Percentiles rank a stretch among this genome's conserved stretches.
These are phyloP conservation scores for Etheostoma nigrum DNA, from an alignment of 2,797 vertebrate genomes.

Conservation along the genomic window DNA sequence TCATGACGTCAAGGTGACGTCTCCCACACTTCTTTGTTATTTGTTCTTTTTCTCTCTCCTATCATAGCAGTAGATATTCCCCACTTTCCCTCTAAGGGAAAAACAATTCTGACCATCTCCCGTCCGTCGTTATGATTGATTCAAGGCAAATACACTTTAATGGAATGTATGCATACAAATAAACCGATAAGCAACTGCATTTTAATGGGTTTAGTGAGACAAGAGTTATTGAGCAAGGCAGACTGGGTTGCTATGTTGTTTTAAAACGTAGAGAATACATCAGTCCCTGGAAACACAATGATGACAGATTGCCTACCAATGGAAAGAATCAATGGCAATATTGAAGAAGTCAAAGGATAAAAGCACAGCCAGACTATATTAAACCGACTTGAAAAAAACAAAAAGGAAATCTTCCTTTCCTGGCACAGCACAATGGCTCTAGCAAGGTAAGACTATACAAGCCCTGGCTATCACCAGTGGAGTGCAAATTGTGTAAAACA, in stretches of 20 bases:
- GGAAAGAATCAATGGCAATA: not conserved
- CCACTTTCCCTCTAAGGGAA: not conserved
- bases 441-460: not conserved
- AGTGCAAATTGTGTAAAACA: conserved; percentile 37
- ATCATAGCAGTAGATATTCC: not conserved
- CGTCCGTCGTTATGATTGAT: conserved; percentile 1
- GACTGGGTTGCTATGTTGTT: conserved; percentile 16
- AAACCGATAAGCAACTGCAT: conserved; percentile 11
- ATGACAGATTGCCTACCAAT: not conserved
- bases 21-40: not conserved
- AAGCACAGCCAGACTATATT: not conserved
- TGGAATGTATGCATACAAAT: conserved; percentile 27
- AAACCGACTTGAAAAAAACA: not conserved
- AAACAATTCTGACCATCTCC: conserved; percentile 1
- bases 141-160: conserved; percentile 25
- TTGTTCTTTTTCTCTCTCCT: not conserved
- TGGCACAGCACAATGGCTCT: not conserved
- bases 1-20: not conserved
- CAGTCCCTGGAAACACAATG: not conserved
- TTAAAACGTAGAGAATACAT: conserved; percentile 5
- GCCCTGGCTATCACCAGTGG: not conserved
- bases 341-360: not conserved
- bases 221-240: not conserved
- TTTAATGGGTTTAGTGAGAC: conserved; percentile 31
- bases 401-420: not conserved